These are phyloP conservation scores for Acipenser oxyrinchus DNA, from an alignment of 2,797 vertebrate species.

Conservation along the genomic window DNA sequence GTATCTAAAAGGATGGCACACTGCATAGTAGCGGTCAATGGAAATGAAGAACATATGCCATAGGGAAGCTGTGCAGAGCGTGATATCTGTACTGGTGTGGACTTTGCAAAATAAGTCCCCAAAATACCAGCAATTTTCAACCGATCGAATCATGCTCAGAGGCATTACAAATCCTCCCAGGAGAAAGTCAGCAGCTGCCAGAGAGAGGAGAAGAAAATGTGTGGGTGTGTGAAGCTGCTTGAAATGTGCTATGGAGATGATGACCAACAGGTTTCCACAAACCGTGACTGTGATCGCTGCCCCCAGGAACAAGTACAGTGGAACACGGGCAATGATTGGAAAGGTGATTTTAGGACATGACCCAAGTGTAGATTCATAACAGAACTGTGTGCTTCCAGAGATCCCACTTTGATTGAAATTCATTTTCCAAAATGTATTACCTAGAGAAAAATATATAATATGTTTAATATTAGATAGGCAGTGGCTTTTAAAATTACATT, in stretches of 20 bases:
- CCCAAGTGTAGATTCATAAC: neutral
- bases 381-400: neutral
- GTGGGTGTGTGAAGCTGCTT: constrained; percentile 1
- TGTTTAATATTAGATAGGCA: too few species aligned
- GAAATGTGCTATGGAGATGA: neutral
- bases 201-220: neutral
- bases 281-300: neutral
- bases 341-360: too few species aligned
- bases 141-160: neutral
- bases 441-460: too few species aligned
- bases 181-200: neutral
- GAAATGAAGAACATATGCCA: neutral
- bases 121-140: neutral
- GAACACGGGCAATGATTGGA: too few species aligned
- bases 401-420: too few species aligned
- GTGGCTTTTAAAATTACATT: too few species aligned
- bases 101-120: neutral
- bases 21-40: constrained; percentile 3
- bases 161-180: neutral
- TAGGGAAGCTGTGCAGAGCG: neutral
- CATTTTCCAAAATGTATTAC: too few species aligned
- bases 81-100: neutral
- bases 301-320: too few species aligned
- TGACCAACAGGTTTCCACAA: neutral
- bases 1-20: neutral